These are phyloP conservation scores for Scrobipalpa costella DNA, from an alignment of 2,888 invertebrate genomes.

Conservation along the genomic window DNA sequence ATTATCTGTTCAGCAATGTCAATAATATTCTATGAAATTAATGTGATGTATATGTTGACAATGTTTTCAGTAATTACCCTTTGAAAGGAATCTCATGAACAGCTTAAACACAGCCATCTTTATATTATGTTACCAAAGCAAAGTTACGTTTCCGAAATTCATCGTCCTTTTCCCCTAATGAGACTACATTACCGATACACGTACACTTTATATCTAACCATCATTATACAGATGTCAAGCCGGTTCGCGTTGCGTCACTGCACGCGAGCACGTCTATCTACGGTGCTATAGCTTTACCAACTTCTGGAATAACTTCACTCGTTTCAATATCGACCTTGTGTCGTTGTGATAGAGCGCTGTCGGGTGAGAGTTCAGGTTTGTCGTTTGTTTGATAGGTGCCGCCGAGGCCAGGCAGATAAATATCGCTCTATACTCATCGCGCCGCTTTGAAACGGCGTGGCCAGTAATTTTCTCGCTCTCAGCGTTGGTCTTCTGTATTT, in stretches of 20 bases:
- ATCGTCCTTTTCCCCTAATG: slow-evolving; percentile 22
- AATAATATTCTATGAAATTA: no score
- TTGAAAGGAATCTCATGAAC: background rate
- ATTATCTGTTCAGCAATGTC: background rate
- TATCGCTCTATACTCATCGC: slow-evolving; percentile 47
- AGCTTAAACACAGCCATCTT: background rate
- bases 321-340: slow-evolving; percentile 39
- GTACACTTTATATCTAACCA: slow-evolving; percentile 31
- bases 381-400: slow-evolving; percentile 54
- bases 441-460: slow-evolving; percentile 58
- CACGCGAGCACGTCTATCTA: slow-evolving; percentile 54
- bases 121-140: background rate
- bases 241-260: slow-evolving; percentile 56
- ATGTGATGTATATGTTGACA: background rate
- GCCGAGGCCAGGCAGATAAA: slow-evolving; percentile 49
- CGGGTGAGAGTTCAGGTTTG: slow-evolving; percentile 36
- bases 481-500: slow-evolving; percentile 42
- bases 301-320: slow-evolving; percentile 27
- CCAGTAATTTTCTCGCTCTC: slow-evolving; percentile 59
- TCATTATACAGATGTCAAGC: slow-evolving; percentile 44
- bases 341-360: slow-evolving; percentile 31
- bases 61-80: background rate
- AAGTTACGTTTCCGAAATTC: background rate
- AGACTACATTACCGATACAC: slow-evolving; percentile 22
- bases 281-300: slow-evolving; percentile 42